A percentile compares a stretch with the other conserved stretches of the same genome.
phyloP scores from a whole-genome alignment of 2,113 vertebrate genomes.

The human region DNA sequence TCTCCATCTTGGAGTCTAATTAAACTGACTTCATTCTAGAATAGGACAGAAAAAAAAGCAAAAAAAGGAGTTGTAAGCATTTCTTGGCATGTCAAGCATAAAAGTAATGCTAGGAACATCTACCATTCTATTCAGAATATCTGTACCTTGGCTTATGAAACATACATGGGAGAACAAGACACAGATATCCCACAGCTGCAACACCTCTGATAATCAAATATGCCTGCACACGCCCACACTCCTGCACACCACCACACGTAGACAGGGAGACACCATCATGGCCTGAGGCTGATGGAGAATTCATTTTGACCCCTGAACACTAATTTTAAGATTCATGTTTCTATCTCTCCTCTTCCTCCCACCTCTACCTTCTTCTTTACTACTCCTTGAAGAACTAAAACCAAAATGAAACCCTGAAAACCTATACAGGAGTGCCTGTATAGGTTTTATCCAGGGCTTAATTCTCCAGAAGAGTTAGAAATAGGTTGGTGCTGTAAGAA shows the following conservation, averaged over 20 bases:
- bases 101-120: background rate
- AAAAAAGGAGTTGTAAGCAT: conserved; percentile 25
- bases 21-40: conserved; percentile 67
- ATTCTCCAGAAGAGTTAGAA: background rate
- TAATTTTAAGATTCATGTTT: background rate
- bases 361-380: background rate
- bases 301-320: background rate
- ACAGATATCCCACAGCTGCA: background rate
- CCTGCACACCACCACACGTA: background rate
- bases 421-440: background rate
- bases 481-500: background rate
- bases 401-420: background rate
- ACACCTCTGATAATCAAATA: background rate
- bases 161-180: background rate
- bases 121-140: background rate
- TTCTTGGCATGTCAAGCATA: background rate
- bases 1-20: conserved; percentile 57
- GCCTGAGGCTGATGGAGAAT: background rate
- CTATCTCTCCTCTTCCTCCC: background rate
- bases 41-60: conserved; percentile 29
- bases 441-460: background rate
- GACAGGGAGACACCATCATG: background rate
- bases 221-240: too few species aligned
- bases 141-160: background rate
- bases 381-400: background rate